Evolutionary conservation across 2,888 invertebrate species (phyloP).

Genomic region (Apamea sordens): DNA sequence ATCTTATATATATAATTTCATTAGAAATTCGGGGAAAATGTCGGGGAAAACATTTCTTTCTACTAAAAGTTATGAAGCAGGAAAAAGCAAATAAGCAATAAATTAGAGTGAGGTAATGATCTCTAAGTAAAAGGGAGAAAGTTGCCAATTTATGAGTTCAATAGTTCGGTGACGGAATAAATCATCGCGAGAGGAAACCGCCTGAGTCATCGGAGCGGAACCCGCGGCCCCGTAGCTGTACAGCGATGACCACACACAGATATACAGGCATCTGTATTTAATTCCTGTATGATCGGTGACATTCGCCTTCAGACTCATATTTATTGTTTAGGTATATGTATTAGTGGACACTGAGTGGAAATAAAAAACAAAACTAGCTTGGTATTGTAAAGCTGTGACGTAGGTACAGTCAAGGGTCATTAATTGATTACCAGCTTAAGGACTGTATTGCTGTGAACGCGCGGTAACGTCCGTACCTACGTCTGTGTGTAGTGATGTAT

Average conservation of each 20-base stretch:
- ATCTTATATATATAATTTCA: too few species aligned
- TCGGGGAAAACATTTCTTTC: constrained; percentile 27
- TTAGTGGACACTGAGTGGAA: not conserved
- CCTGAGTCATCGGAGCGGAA: constrained; percentile 22
- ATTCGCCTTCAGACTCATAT: not conserved
- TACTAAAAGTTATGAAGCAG: constrained; percentile 35
- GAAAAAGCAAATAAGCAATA: constrained; percentile 52
- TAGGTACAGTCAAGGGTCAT: too few species aligned
- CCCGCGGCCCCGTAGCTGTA: not conserved
- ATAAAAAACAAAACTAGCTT: not conserved
- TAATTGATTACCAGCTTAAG: too few species aligned
- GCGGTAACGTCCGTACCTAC: too few species aligned
- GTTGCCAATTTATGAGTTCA: constrained; percentile 65
- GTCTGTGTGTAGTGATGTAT: too few species aligned
- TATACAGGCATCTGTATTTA: not conserved
- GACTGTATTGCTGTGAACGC: too few species aligned
- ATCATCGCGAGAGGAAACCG: constrained; percentile 42
- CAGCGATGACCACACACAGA: too few species aligned
- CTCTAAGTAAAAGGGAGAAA: constrained; percentile 53
- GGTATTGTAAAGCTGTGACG: not conserved
- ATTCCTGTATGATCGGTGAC: not conserved
- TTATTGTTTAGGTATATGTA: not conserved
- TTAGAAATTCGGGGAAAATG: constrained; percentile 27
- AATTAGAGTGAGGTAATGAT: constrained; percentile 52
- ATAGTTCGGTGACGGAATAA: constrained; percentile 49